Conservation (phyloP, 2,888 invertebrate species). For the Netelia melanura region DNA sequence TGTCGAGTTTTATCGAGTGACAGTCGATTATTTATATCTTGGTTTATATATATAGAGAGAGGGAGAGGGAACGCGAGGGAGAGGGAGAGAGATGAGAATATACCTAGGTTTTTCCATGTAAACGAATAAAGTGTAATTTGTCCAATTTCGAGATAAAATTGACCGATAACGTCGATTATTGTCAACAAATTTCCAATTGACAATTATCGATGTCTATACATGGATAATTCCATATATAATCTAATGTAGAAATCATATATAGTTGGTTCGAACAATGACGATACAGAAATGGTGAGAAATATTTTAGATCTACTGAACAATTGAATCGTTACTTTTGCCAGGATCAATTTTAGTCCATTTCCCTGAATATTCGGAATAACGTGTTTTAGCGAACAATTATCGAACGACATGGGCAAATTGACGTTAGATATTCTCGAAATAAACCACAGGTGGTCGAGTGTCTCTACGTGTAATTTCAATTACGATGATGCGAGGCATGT, state of each 20-base stretch:
- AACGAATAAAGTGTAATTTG: neutral
- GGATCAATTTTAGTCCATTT: conserved; percentile 28
- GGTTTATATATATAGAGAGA: too few relatives aligned
- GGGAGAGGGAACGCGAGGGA: too few relatives aligned
- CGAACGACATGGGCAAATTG: conserved; percentile 12
- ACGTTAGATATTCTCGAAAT: conserved; percentile 35
- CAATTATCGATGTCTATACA: neutral
- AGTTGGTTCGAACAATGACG: conserved; percentile 13
- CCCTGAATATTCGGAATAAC: conserved; percentile 25
- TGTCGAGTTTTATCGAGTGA: neutral
- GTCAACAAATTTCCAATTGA: conserved; percentile 20
- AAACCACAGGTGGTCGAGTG: conserved; percentile 6
- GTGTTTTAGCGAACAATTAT: conserved; percentile 42
- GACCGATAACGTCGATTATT: neutral
- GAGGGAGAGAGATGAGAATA: neutral
- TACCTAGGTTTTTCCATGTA: neutral
- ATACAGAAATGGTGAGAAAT: neutral
- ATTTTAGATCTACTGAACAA: conserved; percentile 42
- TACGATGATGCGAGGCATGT: conserved; percentile 5
- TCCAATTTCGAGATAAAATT: conserved; percentile 2
- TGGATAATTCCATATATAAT: conserved; percentile 24
- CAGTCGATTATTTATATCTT: too few relatives aligned
- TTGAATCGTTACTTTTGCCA: conserved; percentile 17
- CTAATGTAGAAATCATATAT: conserved; percentile 5
- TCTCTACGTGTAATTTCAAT: conserved; percentile 33